Evolutionary conservation across 1,140 invertebrate species (phyloP).

Genomic region (Drosophila nannoptera): DNA sequence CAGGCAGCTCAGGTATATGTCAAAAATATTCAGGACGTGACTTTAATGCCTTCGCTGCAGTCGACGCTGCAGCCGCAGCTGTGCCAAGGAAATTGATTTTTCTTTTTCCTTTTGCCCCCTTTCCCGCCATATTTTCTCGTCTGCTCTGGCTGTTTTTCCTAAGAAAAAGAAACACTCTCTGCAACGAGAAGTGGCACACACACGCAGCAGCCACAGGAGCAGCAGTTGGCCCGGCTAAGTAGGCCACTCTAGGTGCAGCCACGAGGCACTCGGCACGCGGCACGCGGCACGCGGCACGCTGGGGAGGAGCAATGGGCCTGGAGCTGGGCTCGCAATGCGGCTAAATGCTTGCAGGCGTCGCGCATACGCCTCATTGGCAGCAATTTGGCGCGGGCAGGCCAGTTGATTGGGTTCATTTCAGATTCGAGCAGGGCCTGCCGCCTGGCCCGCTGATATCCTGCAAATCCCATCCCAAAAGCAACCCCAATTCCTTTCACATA

Average conservation of each 20-base stretch:
- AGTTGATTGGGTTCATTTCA: slow-evolving; percentile 24
- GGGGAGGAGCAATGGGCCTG: too few species aligned
- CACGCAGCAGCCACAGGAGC: slow-evolving; percentile 49
- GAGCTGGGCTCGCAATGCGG: slow-evolving; percentile 52
- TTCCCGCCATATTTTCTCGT: not conserved
- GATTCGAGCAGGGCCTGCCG: not conserved
- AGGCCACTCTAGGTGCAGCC: slow-evolving; percentile 62
- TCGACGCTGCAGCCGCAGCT: slow-evolving; percentile 25
- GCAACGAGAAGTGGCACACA: slow-evolving; percentile 56
- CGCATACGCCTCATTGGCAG: slow-evolving; percentile 37
- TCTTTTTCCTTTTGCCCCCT: slow-evolving; percentile 36
- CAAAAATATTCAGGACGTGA: slow-evolving; percentile 49
- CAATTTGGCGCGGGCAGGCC: slow-evolving; percentile 19
- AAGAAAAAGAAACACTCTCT: slow-evolving; percentile 23
- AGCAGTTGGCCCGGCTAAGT: slow-evolving; percentile 48
- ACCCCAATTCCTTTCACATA: slow-evolving; percentile 7
- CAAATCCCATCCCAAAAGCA: slow-evolving; percentile 39
- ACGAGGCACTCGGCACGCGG: not conserved
- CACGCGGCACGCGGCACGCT: too few species aligned
- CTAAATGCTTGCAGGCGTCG: slow-evolving; percentile 25
- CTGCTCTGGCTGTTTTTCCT: slow-evolving; percentile 36
- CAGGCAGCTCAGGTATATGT: not conserved
- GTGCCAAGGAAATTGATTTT: slow-evolving; percentile 63
- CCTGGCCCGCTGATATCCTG: slow-evolving; percentile 45
- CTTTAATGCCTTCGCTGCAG: slow-evolving; percentile 42